Base-by-base conservation (phyloP, 2,888 invertebrate genomes). In the Microdon myrmicae region DNA sequence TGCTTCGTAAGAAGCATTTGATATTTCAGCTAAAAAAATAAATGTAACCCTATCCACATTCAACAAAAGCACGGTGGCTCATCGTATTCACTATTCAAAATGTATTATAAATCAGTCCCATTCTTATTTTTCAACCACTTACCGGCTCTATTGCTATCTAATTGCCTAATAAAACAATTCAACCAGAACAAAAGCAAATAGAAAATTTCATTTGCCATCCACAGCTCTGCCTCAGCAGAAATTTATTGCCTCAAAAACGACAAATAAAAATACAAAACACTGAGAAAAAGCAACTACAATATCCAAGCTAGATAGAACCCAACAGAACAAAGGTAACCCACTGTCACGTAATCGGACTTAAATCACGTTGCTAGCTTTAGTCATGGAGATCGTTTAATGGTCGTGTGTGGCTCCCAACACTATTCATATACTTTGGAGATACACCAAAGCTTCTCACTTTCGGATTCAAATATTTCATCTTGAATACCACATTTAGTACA, bases 281-380 rank as follows among this genome's bases (percentile, higher is more conserved):
- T 7, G 2, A 19, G 20, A 9, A 17, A 8, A 13, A 34, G 34
- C 39, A n/a, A 3, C 13, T 2, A 6, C 9, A 26, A 20, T 22
- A 39, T 23, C 47, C 55, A 28, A 34, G 47, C 45, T 26, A 35
- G 23, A 44, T 20, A 23, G 35, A 25, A 34, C 22, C 38, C 19
- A 31, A 43, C 22, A 61, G 49, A 51, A 58, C 45, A 51, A 51
- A 34, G 6, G 12, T 25, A 28, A 38, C 32, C n/a, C 43, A 43
- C 55, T 45, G 39, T 49, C 56, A 51, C 56, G 61, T 56, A 49
- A 61, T 39, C 48, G n/a, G 17, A 17, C 32, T 20, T 8, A 10
- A 41, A 47, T 56, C 49, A 61, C 45, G 39, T 35, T 43, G 43
- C 20, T 7, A 20, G 23, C 29, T 41, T 49, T 34, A 49, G 45